Evolutionary conservation across 2,888 invertebrate species (phyloP), one percentile per base, ranked within the genome.

Genomic region (Stegana nigrithorax): DNA sequence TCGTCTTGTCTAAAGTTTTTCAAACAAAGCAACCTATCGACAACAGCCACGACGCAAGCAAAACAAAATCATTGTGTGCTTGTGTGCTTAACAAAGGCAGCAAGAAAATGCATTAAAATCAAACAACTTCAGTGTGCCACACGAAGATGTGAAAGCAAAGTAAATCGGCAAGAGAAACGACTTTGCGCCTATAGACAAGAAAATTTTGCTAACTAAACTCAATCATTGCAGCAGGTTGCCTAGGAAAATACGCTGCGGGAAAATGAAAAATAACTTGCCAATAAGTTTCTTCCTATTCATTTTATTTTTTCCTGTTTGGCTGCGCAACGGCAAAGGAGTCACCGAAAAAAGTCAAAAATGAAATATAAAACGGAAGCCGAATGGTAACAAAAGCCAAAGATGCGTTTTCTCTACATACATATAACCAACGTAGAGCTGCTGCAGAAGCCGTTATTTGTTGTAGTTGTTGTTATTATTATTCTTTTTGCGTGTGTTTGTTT

Each of bases 151-250:
- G 7, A 44, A 0, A 17, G 19, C 44, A 17, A 44, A 17, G n/a
- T 8, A 12, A 44, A 44, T 8, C 47, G 47, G 47, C 21, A n/a
- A n/a, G n/a, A n/a, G n/a, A n/a, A n/a, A n/a, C n/a, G n/a, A 47
- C n/a, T 25, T 23, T 7, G 17, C 32, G 53, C 53, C 32, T 53
- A 32, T 29, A 21, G 32, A 1, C 17, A 29, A 53, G 53, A 32
- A 53, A 53, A 53, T n/a, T n/a, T n/a, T n/a, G n/a, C n/a, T 23
- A 51, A 51, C 27, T 53, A 32, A 53, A 53, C 32, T 53, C 53
- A 53, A 53, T 50, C 50, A 50, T 26, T 32, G 53, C 53, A 14
- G 27, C 47, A 27, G 17, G 21, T 17, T 7, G 44, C 44, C 19
- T 44, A 19, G 7, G 14, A 17, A 21, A 44, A n/a, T 2, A n/a